Base-by-base conservation (phyloP, 2,797 vertebrate species). In the Onychomys arenicola region DNA sequence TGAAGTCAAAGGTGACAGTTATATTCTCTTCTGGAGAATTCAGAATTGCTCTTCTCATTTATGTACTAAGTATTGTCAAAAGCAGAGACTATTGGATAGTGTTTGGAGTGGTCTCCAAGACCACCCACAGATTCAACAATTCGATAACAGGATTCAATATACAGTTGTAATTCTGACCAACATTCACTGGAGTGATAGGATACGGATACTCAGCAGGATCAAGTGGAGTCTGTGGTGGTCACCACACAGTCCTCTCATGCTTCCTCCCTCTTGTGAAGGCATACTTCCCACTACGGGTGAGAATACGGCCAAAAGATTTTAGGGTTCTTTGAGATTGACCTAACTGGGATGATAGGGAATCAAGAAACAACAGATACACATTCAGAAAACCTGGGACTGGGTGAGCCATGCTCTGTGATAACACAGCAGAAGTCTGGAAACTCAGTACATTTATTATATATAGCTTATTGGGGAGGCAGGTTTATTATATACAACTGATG, bases 31-130 rank as follows among this genome's bases (percentile, higher is more conserved):
- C 63, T 82, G 40, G 29, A 46, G 67, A 23, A 83, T 92, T 92
- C 96, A 69, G 25, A 96, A 82, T 27, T 91, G n/a, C 37, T 78
- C 6, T 91, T 96, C 91, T 71, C 49, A 80, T 75, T 82, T 97
- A 43, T 61, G 40, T 94, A 46, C 65, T 37, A 69, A 94, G 23
- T 85, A 67, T 77, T 80, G 55, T 19, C 91, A 19, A 95, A 86
- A 80, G 52, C 57, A 81, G 27, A 29, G 49, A 82, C 49, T 69
- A 59, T 23, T 76, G 61, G 59, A 14, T 34, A 87, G 78, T 87
- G 25, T 94, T 93, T 81, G 29, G 8, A 2, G 59, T 37, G 16
- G 21, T 61, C 49, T 59, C 80, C 71, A 65, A 67, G 86, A 90
- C 57, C 7, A 40, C 63, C 19, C 49, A 76, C 34, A 16, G 67